Evolutionary conservation across 2,888 invertebrate genomes (phyloP).

Genomic region (Vesta saturnalis): DNA sequence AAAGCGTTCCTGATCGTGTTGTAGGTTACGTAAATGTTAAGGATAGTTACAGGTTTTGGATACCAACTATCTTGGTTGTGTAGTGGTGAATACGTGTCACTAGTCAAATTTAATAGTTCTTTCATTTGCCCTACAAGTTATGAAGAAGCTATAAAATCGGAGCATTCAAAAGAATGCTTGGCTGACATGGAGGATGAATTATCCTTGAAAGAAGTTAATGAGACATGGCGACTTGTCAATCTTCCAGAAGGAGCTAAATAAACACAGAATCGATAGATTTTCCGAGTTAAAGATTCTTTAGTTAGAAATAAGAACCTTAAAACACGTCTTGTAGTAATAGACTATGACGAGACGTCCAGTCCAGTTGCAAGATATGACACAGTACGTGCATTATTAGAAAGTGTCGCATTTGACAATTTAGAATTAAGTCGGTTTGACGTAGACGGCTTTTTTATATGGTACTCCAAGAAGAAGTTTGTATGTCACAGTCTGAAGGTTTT

Average conservation of each 20-base stretch:
- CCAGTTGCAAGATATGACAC: background rate
- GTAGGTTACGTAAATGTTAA: constrained; percentile 24
- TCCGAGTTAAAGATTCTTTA: background rate
- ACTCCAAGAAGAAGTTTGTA: background rate
- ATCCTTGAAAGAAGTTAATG: background rate
- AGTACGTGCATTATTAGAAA: background rate
- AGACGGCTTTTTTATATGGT: background rate
- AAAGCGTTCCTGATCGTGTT: constrained; percentile 15
- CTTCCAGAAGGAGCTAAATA: background rate
- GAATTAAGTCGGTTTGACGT: background rate
- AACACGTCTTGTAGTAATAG: background rate
- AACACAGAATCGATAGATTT: background rate
- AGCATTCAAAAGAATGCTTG: background rate
- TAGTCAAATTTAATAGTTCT: background rate
- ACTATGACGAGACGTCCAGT: no score
- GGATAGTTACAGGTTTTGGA: constrained; percentile 20
- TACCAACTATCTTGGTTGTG: constrained; percentile 2
- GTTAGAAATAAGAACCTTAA: background rate
- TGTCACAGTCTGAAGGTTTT: no score
- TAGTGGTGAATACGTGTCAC: no score
- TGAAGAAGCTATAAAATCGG: no score
- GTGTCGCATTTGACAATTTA: background rate
- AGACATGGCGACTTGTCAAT: background rate
- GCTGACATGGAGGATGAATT: background rate
- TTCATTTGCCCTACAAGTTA: background rate